Evolutionary conservation across 1,140 invertebrate genomes (phyloP).

Genomic region (Asobara japonica): DNA sequence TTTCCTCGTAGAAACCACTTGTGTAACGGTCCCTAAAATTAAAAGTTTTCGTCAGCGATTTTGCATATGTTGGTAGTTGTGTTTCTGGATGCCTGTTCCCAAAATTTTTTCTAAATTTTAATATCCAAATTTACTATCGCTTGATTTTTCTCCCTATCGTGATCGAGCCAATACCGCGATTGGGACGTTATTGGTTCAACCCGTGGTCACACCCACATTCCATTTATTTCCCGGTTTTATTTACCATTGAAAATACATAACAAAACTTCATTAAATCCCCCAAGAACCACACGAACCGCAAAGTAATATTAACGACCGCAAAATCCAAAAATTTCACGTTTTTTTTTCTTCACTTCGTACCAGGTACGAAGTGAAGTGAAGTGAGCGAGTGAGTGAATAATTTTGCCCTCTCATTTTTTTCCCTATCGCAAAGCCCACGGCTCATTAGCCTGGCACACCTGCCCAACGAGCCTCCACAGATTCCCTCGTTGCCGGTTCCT

Average conservation of each 20-base stretch:
- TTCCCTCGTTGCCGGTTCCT: neutral
- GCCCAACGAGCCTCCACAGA: slow-evolving; percentile 38
- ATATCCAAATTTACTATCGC: too few relatives aligned
- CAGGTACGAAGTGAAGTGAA: slow-evolving; percentile 8
- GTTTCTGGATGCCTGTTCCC: too few relatives aligned
- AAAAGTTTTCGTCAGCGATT: too few relatives aligned
- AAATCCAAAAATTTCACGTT: neutral
- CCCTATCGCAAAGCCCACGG: slow-evolving; percentile 6
- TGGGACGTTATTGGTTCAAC: neutral
- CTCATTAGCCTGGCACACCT: slow-evolving; percentile 40
- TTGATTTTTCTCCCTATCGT: too few relatives aligned
- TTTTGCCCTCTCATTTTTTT: slow-evolving; percentile 7
- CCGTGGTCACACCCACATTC: neutral
- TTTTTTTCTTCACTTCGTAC: neutral
- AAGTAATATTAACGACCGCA: slow-evolving; percentile 6
- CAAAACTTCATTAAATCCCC: neutral
- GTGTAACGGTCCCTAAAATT: too few relatives aligned
- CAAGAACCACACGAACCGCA: neutral
- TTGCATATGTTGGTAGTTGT: too few relatives aligned
- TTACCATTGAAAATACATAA: neutral
- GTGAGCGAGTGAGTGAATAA: slow-evolving; percentile 9
- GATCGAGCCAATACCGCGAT: too few relatives aligned
- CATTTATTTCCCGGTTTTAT: neutral
- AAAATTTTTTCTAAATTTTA: too few relatives aligned
- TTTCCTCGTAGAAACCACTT: too few relatives aligned